Evolutionary conservation across 2,113 vertebrate genomes (phyloP), one percentile per base, ranked within the genome.

Genomic region (Pluvianellus socialis): DNA sequence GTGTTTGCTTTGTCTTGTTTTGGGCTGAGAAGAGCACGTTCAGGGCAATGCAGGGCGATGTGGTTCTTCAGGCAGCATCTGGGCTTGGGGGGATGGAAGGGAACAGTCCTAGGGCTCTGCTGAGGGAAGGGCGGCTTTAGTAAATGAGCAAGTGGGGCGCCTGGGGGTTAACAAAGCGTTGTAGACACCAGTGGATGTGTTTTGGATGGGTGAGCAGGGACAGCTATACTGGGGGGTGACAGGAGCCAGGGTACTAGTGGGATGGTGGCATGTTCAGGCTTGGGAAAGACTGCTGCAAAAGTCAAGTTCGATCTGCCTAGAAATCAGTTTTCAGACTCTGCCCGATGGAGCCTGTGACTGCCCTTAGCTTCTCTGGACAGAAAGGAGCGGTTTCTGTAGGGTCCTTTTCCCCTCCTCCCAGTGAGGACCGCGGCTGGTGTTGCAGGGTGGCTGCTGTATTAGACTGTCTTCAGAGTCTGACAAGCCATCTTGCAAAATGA

Each of bases 291-390:
- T 61, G 56, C 44, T 79, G 22, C n/a, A 56, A 14, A 94, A 88
- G 8, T 11, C 3, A 59, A 22, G 30, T 33, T 61, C 5, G 0
- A 9, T 80, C 75, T 49, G 53, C 24, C 49, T 32, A 61, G 26
- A 70, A 88, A 53, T n/a, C 18, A 0, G 0, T 72, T 70, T 84
- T 67, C 6, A 18, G 9, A 23, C 32, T 44, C 26, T 91, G 40
- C 7, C 23, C 0, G 0, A 2, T 15, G 30, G 33, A 81, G n/a
- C 19, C 62, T 61, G 27, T 59, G 52, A 32, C 63, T 0, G 1
- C 22, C 16, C 50, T 65, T n/a, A 26, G 11, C 35, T 42, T 66
- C 7, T 4, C 47, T 10, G 72, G 30, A 4, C 26, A 42, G 22
- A 28, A 59, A 19, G 26, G 6, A 28, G 2, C 0, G 0, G 24